phyloP scores from a whole-genome alignment of 2,888 invertebrate species.

The Quadriops clusia region DNA sequence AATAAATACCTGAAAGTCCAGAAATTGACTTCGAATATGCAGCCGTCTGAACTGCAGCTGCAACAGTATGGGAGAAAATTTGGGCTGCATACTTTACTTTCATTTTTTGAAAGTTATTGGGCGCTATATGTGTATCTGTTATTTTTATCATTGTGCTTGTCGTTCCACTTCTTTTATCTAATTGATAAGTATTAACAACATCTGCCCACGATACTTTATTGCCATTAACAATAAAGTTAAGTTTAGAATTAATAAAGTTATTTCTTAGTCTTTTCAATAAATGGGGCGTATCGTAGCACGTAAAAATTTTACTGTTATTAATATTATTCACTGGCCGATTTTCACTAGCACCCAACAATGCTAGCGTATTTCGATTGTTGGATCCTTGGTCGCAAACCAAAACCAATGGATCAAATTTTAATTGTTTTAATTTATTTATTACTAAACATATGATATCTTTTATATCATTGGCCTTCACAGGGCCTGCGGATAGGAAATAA shows the following conservation, averaged over 20 bases:
- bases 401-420: constrained; percentile 10
- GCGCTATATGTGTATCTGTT: constrained; percentile 8
- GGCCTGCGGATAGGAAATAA: constrained; percentile 3
- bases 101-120: constrained; percentile 14
- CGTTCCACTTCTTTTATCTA: constrained; percentile 11
- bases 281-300: constrained; percentile 15
- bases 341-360: constrained; percentile 10
- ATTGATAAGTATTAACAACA: constrained; percentile 11
- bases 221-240: constrained; percentile 9
- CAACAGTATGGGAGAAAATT: constrained; percentile 13
- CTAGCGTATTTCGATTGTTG: constrained; percentile 13
- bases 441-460: background rate
- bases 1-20: no score
- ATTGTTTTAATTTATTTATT: constrained; percentile 8
- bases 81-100: constrained; percentile 13
- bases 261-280: constrained; percentile 14
- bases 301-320: constrained; percentile 10
- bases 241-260: constrained; percentile 10
- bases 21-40: constrained; percentile 9
- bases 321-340: constrained; percentile 9
- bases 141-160: constrained; percentile 12
- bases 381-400: constrained; percentile 18
- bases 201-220: constrained; percentile 12
- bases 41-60: constrained; percentile 13
- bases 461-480: constrained; percentile 1